These are phyloP conservation scores for Metallyticus violacea DNA, from an alignment of 2,888 invertebrate genomes.

Conservation along the genomic window DNA sequence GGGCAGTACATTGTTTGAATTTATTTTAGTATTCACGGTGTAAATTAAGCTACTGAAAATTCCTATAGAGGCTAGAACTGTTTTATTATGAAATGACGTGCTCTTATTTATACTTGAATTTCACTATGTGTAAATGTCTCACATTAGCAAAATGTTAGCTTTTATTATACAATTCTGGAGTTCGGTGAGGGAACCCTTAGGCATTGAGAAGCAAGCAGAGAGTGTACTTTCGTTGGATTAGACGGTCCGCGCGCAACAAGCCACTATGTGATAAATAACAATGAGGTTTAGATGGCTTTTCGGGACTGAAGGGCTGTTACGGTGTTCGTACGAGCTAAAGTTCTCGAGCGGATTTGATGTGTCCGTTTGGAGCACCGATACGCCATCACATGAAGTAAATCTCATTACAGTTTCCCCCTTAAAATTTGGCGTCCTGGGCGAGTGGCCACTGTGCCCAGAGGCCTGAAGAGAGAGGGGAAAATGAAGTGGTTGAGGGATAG, in stretches of 20 bases:
- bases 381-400: neutral
- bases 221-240: too few relatives aligned
- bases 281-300: neutral
- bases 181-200: too few relatives aligned
- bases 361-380: neutral
- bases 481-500: neutral
- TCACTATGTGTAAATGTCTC: too few relatives aligned
- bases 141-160: too few relatives aligned
- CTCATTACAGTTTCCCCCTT: neutral
- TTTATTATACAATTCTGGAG: too few relatives aligned
- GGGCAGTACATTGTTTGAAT: too few relatives aligned
- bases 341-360: neutral
- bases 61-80: too few relatives aligned
- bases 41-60: too few relatives aligned
- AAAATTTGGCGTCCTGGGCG: neutral
- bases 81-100: too few relatives aligned
- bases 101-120: too few relatives aligned
- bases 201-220: too few relatives aligned
- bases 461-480: neutral
- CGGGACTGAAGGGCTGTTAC: neutral
- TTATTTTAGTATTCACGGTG: too few relatives aligned
- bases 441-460: neutral
- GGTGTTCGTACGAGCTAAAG: neutral
- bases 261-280: neutral
- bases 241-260: neutral